Base-by-base conservation (phyloP, 2,888 invertebrate species). In the Brachyopa scutellaris region DNA sequence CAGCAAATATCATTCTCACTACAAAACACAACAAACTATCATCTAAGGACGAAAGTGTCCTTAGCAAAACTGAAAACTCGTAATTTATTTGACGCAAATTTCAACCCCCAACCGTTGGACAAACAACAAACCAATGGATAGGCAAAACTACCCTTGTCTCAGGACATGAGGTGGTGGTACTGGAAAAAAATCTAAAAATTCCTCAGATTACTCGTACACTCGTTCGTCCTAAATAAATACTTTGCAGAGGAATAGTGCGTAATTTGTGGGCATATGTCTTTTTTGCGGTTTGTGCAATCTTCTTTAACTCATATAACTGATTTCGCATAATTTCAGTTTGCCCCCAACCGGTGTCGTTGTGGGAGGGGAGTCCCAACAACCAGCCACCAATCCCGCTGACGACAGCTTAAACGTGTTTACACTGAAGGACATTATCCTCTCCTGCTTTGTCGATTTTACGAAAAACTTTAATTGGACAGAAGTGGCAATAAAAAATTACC, bases 221-320 rank as follows among this genome's bases (percentile, higher is more conserved):
- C 42, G 17, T 26, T 45, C 72, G n/a, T 62, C 72, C 72, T 73
- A 73, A 73, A 62, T 55, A 73, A 73, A 73, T 62, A 73, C 62
- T 73, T 33, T 26, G 53, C 40, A 61, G 47, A 29, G 33, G 21
- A 31, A 53, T 62, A 55, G 62, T 62, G 45, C 55, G 62, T 61
- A 42, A 70, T 70, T 70, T 70, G 47, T n/a, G 11, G 21, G 38
- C 2, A 21, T 9, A 15, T 5, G 29, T 49, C 26, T 49, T 36
- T 36, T 11, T 29, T 38, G 64, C 29, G 51, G 51, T 53, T 42
- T 26, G 6, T 26, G 26, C 6, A 6, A 26, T 3, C 6, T 3
- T 5, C 3, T 26, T 26, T 26, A 26, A 26, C 26, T 5, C 26
- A 26, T 6, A 26, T n/a, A n/a, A n/a, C n/a, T n/a, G n/a, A n/a